phyloP scores from a whole-genome alignment of 1,140 invertebrate genomes.

The Leptinotarsa undecemlineata region DNA sequence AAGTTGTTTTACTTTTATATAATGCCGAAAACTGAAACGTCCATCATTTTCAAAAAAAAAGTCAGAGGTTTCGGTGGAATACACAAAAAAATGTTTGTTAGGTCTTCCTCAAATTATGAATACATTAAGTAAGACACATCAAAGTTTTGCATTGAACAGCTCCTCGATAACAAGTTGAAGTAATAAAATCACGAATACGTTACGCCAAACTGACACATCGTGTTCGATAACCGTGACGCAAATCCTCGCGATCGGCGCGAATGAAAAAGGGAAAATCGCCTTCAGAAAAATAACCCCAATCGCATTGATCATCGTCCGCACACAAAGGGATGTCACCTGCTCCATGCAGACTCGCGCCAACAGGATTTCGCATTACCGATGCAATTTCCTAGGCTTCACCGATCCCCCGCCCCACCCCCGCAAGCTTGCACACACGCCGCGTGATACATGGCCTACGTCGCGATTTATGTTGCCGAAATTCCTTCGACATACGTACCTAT shows the following conservation, averaged over 20 bases:
- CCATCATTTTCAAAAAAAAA: no score
- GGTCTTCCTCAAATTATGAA: no score
- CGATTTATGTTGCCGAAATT: conserved; percentile 18
- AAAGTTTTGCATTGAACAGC: no score
- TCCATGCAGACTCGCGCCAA: conserved; percentile 23
- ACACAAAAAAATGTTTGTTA: no score
- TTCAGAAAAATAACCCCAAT: not conserved
- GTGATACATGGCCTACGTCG: conserved; percentile 15
- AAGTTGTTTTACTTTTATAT: no score
- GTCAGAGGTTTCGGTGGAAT: no score
- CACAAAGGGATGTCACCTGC: conserved; percentile 31
- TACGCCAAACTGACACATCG: no score
- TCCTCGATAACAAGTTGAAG: no score
- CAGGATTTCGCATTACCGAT: conserved; percentile 33
- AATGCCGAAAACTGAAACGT: no score
- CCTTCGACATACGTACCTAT: not conserved
- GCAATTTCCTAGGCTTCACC: conserved; percentile 31
- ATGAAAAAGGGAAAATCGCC: not conserved
- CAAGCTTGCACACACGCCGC: not conserved
- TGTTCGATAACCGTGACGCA: no score
- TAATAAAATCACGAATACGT: no score
- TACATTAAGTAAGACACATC: no score
- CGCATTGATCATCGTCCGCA: conserved; percentile 27
- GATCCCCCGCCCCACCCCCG: not conserved
- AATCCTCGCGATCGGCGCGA: not conserved